These are phyloP conservation scores for Clinocottus analis DNA, from an alignment of 2,113 vertebrate species.

Conservation along the genomic window DNA sequence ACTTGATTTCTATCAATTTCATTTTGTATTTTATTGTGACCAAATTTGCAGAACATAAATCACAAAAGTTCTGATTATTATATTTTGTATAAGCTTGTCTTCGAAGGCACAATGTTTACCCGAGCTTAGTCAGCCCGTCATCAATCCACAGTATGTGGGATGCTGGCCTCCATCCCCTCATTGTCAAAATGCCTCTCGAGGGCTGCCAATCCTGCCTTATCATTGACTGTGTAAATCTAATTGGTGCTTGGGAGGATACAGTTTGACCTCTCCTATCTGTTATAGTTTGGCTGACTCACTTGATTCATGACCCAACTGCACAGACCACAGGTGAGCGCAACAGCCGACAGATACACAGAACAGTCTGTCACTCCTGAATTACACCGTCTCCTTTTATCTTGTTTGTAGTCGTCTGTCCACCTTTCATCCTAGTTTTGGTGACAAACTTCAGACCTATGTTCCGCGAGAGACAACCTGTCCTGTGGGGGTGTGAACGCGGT, in stretches of 20 bases:
- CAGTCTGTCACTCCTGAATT: constrained; percentile 58
- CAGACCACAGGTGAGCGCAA: constrained; percentile 53
- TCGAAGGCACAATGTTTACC: constrained; percentile 15
- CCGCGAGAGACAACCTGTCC: constrained; percentile 33
- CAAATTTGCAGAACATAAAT: constrained; percentile 13
- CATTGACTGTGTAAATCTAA: constrained; percentile 50
- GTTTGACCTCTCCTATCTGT: constrained; percentile 61
- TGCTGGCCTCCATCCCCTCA: constrained; percentile 9
- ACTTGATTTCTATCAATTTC: not conserved
- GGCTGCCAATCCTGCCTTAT: constrained; percentile 40
- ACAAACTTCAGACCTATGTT: constrained; percentile 44
- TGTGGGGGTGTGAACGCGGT: constrained; percentile 34
- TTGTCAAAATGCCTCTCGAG: constrained; percentile 28
- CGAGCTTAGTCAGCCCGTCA: constrained; percentile 4
- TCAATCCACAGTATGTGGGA: constrained; percentile 31
- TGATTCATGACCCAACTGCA: constrained; percentile 59
- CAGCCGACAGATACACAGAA: constrained; percentile 54
- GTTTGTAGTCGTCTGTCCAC: constrained; percentile 39
- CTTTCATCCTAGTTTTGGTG: constrained; percentile 34
- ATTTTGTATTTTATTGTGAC: not conserved
- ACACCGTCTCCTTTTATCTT: constrained; percentile 17
- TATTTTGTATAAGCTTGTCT: constrained; percentile 1
- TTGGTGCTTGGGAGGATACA: constrained; percentile 54
- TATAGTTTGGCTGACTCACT: constrained; percentile 40
- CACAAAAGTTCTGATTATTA: not conserved